Evolutionary conservation across 2,113 vertebrate genomes (phyloP).

Genomic region (Nibea coibor): DNA sequence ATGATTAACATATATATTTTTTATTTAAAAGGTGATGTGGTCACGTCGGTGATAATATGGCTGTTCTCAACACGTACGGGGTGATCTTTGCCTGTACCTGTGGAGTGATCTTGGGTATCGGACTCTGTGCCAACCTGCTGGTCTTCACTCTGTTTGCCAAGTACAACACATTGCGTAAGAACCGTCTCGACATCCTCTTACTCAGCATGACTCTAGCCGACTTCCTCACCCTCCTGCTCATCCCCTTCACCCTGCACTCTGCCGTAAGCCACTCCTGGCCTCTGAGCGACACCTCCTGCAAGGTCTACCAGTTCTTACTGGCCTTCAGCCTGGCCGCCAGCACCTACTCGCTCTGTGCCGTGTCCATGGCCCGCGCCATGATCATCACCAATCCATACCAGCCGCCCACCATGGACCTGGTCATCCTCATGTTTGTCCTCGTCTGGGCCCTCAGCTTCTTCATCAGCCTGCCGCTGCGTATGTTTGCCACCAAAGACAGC

Average conservation of each 20-base stretch:
- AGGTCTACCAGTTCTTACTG: conserved; percentile 85
- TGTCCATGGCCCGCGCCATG: conserved; percentile 82
- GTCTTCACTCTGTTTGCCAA: conserved; percentile 84
- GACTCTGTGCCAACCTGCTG: conserved; percentile 83
- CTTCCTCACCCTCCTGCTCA: conserved; percentile 82
- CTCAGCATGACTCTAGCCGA: conserved; percentile 84
- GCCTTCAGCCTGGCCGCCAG: conserved; percentile 84
- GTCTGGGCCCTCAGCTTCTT: conserved; percentile 83
- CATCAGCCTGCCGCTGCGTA: conserved; percentile 78
- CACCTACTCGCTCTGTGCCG: conserved; percentile 85
- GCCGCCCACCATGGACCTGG: conserved; percentile 73
- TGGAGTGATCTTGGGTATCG: conserved; percentile 80
- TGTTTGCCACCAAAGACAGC: conserved; percentile 78
- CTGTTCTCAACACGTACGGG: conserved; percentile 71
- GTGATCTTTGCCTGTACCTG: conserved; percentile 83
- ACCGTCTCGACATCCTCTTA: conserved; percentile 82
- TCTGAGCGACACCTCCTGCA: conserved; percentile 80
- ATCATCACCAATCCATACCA: conserved; percentile 80
- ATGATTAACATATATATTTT: background rate
- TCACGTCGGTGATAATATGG: conserved; percentile 57
- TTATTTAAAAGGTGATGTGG: conserved; percentile 45
- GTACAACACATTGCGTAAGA: conserved; percentile 81
- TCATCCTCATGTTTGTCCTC: conserved; percentile 77
- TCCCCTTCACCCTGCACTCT: conserved; percentile 82
- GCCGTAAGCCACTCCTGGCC: conserved; percentile 81